Percentiles rank a stretch among this genome's conserved stretches.
Conservation (phyloP, 2,113 vertebrate species). For the Dipodomys stephensi region DNA sequence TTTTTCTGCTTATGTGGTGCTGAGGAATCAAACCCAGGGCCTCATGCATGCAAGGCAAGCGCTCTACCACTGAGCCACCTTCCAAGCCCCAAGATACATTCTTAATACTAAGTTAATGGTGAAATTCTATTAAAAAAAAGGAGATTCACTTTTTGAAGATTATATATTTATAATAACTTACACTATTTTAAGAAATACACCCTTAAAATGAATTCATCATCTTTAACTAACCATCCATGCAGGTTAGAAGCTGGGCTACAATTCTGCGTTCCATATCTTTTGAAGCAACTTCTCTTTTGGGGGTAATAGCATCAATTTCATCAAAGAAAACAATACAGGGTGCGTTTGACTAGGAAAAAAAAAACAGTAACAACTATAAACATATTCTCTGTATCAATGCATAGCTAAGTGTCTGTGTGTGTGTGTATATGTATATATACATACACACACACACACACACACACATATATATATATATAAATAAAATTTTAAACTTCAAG, state of each 20-base stretch:
- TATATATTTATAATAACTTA: background rate
- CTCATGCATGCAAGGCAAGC: too few species aligned
- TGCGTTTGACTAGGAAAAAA: slow-evolving; percentile 87
- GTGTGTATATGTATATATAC: too few species aligned
- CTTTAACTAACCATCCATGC: slow-evolving; percentile 95
- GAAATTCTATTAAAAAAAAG: background rate
- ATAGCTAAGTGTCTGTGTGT: background rate
- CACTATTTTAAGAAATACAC: background rate
- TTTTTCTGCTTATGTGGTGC: too few species aligned
- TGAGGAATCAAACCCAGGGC: too few species aligned
- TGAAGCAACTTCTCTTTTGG: slow-evolving; percentile 96
- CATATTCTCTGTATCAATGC: background rate
- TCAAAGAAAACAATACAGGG: slow-evolving; percentile 98
- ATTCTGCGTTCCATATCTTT: slow-evolving; percentile 99
- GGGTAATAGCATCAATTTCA: slow-evolving; percentile 98
- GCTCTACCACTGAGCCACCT: too few species aligned
- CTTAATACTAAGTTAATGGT: too few species aligned
- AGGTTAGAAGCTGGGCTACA: slow-evolving; percentile 97
- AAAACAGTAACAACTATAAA: background rate
- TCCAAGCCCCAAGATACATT: too few species aligned
- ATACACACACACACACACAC: too few species aligned
- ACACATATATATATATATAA: too few species aligned
- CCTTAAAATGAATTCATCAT: background rate
- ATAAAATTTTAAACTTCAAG: background rate
- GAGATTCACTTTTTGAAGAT: slow-evolving; percentile 4